A percentile compares a stretch with the other conserved stretches of the same genome.
Evolutionary conservation across 1,140 invertebrate species (phyloP).

Genomic region (Ostrea denselamellosa): DNA sequence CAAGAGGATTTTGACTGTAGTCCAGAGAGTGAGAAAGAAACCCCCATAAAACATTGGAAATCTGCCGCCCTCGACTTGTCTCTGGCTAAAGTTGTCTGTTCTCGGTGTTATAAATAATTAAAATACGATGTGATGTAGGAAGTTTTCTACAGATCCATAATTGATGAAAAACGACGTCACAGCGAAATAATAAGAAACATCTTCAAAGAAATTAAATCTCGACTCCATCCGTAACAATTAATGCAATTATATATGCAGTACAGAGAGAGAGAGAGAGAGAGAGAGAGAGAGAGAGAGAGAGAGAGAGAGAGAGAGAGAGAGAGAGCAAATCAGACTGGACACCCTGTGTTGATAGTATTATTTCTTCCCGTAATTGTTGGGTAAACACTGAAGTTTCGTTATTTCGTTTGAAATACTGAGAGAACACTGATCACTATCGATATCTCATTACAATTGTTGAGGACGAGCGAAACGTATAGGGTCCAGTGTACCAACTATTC

Average conservation of each 20-base stretch:
- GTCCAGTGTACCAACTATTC: background rate
- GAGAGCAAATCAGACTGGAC: background rate
- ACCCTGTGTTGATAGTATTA: constrained; percentile 5
- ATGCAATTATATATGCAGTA: constrained; percentile 9
- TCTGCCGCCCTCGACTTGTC: background rate
- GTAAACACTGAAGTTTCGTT: constrained; percentile 3
- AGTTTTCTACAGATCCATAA: background rate
- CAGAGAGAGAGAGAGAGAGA: background rate
- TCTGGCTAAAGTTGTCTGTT: background rate
- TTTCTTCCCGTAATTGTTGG: background rate
- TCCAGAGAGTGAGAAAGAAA: background rate
- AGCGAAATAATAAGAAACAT: background rate
- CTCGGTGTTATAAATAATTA: background rate
- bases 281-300: no score
- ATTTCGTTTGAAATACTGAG: constrained; percentile 11
- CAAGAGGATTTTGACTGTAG: background rate
- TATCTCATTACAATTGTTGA: background rate
- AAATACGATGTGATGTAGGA: background rate
- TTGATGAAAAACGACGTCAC: constrained; percentile 8
- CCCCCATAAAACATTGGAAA: background rate
- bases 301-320: background rate
- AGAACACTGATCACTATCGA: background rate
- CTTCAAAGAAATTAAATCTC: constrained; percentile 24
- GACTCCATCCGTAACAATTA: background rate
- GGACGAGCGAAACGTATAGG: background rate